Evolutionary conservation across 2,888 invertebrate genomes (phyloP).

Genomic region (Piscicola geometra): DNA sequence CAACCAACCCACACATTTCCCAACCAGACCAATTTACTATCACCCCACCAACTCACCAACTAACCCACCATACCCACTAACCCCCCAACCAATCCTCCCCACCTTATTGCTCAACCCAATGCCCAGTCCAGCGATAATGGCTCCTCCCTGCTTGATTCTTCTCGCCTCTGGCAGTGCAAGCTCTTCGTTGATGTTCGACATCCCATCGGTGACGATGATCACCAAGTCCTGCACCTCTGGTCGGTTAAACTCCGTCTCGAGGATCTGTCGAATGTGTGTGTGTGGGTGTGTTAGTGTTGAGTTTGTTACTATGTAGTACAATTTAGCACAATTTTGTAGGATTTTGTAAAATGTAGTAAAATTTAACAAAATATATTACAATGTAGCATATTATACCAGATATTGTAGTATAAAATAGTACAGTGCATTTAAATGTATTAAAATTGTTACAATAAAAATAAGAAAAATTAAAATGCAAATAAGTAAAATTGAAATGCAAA

Average conservation of each 20-base stretch:
- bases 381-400: too few species aligned
- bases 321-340: too few species aligned
- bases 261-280: not conserved
- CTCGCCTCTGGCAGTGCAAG: conserved; percentile 39
- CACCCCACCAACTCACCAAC: not conserved
- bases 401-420: too few species aligned
- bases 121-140: conserved; percentile 39
- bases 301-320: not conserved
- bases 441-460: too few species aligned
- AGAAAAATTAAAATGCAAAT: too few species aligned
- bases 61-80: conserved; percentile 10
- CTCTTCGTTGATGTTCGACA: conserved; percentile 37
- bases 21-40: not conserved
- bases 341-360: too few species aligned
- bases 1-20: not conserved
- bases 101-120: conserved; percentile 35
- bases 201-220: conserved; percentile 42
- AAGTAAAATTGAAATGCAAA: too few species aligned
- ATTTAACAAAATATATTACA: too few species aligned
- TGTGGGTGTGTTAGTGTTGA: too few species aligned
- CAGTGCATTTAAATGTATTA: too few species aligned
- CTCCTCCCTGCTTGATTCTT: conserved; percentile 30
- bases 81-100: too few species aligned
- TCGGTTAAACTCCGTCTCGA: conserved; percentile 33
- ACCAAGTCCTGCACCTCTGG: conserved; percentile 37